Evolutionary conservation across 2,113 vertebrate species (phyloP).

Genomic region (Boleophthalmus pectinirostris): DNA sequence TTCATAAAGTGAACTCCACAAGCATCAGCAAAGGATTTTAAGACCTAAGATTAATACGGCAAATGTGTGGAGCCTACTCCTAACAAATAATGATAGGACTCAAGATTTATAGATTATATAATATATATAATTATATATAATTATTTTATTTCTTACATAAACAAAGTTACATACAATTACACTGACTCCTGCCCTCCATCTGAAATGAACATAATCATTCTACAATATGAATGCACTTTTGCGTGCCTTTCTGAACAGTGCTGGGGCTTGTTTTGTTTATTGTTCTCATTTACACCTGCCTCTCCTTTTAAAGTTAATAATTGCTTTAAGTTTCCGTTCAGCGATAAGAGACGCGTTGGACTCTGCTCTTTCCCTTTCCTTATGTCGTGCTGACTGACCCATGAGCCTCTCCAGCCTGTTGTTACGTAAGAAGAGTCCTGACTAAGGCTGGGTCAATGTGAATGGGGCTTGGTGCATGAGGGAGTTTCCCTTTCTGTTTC

Average conservation of each 20-base stretch:
- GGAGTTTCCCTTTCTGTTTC: slow-evolving; percentile 47
- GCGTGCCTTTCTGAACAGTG: neutral
- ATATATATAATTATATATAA: too few species aligned
- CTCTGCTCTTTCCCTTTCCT: slow-evolving; percentile 36
- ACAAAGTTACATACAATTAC: too few species aligned
- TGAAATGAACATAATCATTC: too few species aligned
- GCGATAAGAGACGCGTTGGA: neutral
- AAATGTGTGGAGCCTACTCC: too few species aligned
- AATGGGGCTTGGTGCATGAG: neutral
- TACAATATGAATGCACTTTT: neutral
- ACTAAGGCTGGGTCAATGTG: neutral
- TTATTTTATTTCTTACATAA: too few species aligned
- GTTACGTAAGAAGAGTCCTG: slow-evolving; percentile 10
- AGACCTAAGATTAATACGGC: too few species aligned
- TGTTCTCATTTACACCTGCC: neutral
- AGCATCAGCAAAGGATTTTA: too few species aligned
- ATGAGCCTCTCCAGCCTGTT: slow-evolving; percentile 7
- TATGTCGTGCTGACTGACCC: neutral
- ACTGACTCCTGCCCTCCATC: too few species aligned
- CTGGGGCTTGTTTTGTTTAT: neutral
- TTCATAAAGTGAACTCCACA: too few species aligned
- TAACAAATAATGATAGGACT: too few species aligned
- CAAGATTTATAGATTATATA: too few species aligned
- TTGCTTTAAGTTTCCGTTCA: slow-evolving; percentile 53
- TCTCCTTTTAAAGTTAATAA: slow-evolving; percentile 22